phyloP scores from a whole-genome alignment of 2,113 vertebrate species.

The Phocoena sinus region DNA sequence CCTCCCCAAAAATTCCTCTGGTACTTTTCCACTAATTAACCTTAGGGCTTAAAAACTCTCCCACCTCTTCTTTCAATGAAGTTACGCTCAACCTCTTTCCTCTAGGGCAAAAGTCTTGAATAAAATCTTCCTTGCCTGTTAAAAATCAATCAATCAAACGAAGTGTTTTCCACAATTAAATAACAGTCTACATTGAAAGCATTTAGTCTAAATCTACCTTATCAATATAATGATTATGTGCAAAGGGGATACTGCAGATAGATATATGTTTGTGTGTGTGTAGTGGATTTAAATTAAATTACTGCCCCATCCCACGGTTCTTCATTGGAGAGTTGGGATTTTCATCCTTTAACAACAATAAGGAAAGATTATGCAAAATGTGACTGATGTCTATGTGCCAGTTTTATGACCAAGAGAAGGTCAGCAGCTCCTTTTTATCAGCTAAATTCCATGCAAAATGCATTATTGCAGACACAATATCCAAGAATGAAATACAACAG shows the following conservation, averaged over 20 bases:
- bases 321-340: not conserved
- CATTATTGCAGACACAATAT: conserved; percentile 17
- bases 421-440: conserved; percentile 14
- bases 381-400: not conserved
- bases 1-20: not conserved
- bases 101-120: not conserved
- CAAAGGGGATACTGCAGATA: not conserved
- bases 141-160: not conserved
- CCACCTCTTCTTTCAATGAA: not conserved
- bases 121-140: not conserved
- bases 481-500: not conserved
- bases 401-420: conserved; percentile 38
- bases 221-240: not conserved
- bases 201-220: not conserved
- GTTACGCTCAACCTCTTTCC: not conserved
- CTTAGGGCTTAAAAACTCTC: not conserved
- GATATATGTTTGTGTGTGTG: not conserved
- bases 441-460: conserved; percentile 22
- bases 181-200: not conserved
- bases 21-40: not conserved
- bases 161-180: not conserved
- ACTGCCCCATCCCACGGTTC: not conserved
- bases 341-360: not conserved
- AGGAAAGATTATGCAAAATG: not conserved
- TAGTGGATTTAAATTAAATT: conserved; percentile 14